Evolutionary conservation across 1,140 invertebrate species (phyloP), one percentile per base, ranked within the genome.

Genomic region (Drosophila nasuta): DNA sequence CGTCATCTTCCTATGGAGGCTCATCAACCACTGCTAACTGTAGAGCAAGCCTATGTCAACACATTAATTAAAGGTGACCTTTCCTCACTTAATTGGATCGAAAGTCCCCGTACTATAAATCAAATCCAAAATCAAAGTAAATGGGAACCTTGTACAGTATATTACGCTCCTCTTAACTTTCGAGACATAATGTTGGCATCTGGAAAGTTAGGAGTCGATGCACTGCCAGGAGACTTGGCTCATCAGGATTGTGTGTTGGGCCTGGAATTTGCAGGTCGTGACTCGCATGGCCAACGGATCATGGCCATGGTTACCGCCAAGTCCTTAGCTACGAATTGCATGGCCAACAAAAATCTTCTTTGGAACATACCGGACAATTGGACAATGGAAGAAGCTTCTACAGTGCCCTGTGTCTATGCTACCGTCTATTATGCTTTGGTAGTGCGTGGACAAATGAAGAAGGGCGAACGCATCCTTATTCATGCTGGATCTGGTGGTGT

Each of bases 121-220:
- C 41, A 71, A 0, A 58, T 15, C 0, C 49, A 67, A 0, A 58
- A n/a, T 0, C 45, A 72, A 3, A 30, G 43, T 2, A 66, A 88
- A 10, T 77, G 78, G 30, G 95, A 96, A 82, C 92, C 98, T 1
- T 99, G 98, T 93, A 94, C 93, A 68, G 98, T 99, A 1, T 97
- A 98, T 90, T 99, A 98, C 93, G 96, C 98, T 11, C 96, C 98
- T 7, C 94, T 99, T 1, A 99, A 99, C 93, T 99, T 99, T 95
- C 95, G 98, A 59, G 98, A 99, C 93, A 96, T 99, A 35, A 99
- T 99, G 98, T 93, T 99, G 79, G 98, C 98, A 6, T 97, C 97
- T 35, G 98, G 98, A 66, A 98, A 99, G 93, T 94, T 99, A 13
- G 96, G 98, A 20, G 97, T 97, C 10, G 98, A 99, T 93, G 97